These are phyloP conservation scores for Pyrocoelia pectoralis DNA, from an alignment of 2,888 invertebrate genomes.

Conservation along the genomic window DNA sequence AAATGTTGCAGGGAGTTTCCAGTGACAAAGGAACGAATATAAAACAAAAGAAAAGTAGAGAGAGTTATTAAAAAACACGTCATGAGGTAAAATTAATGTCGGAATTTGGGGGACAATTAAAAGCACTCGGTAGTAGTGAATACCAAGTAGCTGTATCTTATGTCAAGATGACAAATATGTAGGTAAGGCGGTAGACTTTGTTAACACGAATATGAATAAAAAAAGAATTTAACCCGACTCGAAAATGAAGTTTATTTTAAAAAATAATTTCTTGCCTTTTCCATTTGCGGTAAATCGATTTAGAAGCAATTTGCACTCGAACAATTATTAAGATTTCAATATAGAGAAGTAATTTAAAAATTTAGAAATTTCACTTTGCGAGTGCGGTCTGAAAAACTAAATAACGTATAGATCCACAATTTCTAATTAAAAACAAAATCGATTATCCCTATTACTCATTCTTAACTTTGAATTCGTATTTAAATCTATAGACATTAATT, in stretches of 20 bases:
- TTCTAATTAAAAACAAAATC: too few relatives aligned
- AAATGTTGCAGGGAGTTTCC: too few relatives aligned
- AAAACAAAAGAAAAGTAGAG: neutral
- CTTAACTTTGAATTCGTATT: too few relatives aligned
- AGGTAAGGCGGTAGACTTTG: neutral
- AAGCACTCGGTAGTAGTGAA: neutral
- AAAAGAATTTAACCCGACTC: too few relatives aligned
- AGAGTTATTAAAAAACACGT: constrained; percentile 7
- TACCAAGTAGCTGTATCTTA: constrained; percentile 2
- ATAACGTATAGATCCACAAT: too few relatives aligned
- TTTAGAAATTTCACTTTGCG: neutral
- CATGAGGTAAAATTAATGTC: constrained; percentile 10
- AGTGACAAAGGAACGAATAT: neutral
- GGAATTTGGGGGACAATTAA: constrained; percentile 9
- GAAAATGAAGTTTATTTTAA: neutral
- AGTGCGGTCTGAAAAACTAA: too few relatives aligned
- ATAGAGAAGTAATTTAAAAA: neutral
- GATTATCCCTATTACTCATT: too few relatives aligned
- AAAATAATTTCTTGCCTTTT: neutral
- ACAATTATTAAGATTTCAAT: neutral
- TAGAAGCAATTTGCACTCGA: neutral
- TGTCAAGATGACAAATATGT: neutral
- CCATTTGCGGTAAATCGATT: neutral
- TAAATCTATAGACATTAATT: too few relatives aligned
- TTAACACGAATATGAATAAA: too few relatives aligned